Conservation (phyloP, 2,113 vertebrate species). For the Arizona elegans region DNA sequence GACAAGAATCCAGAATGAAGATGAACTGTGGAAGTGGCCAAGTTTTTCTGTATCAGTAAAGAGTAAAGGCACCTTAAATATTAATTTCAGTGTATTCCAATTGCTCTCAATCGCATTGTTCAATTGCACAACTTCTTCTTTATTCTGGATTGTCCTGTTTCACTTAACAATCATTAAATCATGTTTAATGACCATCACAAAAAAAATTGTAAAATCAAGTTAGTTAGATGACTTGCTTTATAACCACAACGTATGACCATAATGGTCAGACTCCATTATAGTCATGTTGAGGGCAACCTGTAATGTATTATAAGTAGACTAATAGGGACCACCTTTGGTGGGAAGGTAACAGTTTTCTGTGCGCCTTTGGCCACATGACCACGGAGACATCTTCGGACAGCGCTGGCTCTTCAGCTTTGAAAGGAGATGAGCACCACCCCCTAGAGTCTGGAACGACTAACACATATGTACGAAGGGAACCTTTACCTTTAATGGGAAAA, state of each 20-base stretch:
- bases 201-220: neutral
- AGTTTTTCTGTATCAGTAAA: neutral
- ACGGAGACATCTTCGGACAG: too few relatives aligned
- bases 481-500: neutral
- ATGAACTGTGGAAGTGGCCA: neutral
- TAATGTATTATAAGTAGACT: neutral
- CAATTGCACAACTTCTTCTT: neutral
- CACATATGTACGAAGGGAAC: too few relatives aligned
- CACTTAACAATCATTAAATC: too few relatives aligned
- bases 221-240: neutral
- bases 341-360: too few relatives aligned
- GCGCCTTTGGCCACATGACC: too few relatives aligned
- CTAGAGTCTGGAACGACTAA: too few relatives aligned
- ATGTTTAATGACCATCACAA: neutral
- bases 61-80: neutral
- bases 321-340: too few relatives aligned
- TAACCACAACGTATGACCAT: neutral
- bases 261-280: neutral
- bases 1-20: neutral
- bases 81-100: neutral
- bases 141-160: neutral
- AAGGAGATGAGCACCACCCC: too few relatives aligned
- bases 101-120: neutral
- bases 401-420: too few relatives aligned
- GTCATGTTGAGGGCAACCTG: neutral